Conservation (phyloP, 2,888 invertebrate species). For the Phragmatobia fuliginosa region DNA sequence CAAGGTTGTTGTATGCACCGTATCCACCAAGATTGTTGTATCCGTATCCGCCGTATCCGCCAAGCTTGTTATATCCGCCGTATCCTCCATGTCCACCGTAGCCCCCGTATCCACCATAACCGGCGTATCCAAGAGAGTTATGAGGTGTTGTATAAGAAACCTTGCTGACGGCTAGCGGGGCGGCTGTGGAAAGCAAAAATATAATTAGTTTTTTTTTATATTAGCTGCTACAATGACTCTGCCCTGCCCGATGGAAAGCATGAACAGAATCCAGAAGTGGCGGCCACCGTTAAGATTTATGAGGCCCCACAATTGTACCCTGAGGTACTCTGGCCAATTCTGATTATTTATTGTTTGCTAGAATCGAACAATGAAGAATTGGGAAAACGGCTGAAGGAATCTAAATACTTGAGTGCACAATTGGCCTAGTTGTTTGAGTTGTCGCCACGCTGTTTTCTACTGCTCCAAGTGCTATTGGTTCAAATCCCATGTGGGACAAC, state of each 20-base stretch:
- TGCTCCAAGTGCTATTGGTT: no score
- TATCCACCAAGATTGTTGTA: constrained; percentile 50
- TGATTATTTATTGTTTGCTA: background rate
- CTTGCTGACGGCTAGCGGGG: constrained; percentile 69
- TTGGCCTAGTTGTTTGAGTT: no score
- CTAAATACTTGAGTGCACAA: no score
- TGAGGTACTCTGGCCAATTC: background rate
- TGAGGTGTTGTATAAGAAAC: constrained; percentile 67
- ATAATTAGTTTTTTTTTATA: no score
- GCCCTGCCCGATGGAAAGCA: no score
- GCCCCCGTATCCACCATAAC: constrained; percentile 43
- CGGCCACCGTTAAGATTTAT: no score
- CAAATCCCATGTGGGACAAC: no score
- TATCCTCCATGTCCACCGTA: constrained; percentile 54
- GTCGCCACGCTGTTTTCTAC: no score
- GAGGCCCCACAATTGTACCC: background rate
- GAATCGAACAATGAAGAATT: no score
- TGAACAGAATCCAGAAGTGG: no score
- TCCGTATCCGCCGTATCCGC: constrained; percentile 55
- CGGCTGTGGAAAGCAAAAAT: constrained; percentile 47
- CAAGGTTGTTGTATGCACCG: constrained; percentile 48
- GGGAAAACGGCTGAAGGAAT: no score
- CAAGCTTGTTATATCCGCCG: constrained; percentile 46
- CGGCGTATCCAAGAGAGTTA: constrained; percentile 47
- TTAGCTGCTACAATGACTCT: no score